Conservation (phyloP, 2,888 invertebrate species). For the Galerucella calmariensis region DNA sequence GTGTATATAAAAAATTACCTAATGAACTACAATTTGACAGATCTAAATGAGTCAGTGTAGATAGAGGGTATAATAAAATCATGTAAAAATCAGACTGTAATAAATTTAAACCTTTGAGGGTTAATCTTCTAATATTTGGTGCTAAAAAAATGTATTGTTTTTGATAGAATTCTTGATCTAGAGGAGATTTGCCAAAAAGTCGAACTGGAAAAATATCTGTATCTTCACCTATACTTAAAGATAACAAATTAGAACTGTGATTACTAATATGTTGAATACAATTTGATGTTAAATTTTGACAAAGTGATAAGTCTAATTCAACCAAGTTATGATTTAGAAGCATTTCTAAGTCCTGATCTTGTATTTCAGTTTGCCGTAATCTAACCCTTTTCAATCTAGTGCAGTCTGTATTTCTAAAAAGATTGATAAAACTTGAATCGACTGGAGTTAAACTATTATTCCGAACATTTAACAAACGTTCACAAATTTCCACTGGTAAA, state of each 20-base stretch:
- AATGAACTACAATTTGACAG: slow-evolving; percentile 75
- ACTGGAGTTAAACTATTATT: slow-evolving; percentile 65
- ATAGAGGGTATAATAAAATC: slow-evolving; percentile 70
- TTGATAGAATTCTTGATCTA: slow-evolving; percentile 59
- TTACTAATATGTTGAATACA: slow-evolving; percentile 76
- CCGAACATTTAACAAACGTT: slow-evolving; percentile 72
- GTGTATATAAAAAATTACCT: slow-evolving; percentile 75
- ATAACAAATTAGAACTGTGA: slow-evolving; percentile 75
- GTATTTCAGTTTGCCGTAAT: slow-evolving; percentile 77
- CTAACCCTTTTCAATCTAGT: slow-evolving; percentile 78
- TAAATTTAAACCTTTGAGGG: slow-evolving; percentile 68
- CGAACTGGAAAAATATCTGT: slow-evolving; percentile 70
- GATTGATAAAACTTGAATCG: slow-evolving; percentile 75
- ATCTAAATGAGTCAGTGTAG: slow-evolving; percentile 76
- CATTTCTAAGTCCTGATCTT: slow-evolving; percentile 76
- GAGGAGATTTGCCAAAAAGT: slow-evolving; percentile 50
- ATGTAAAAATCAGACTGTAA: slow-evolving; percentile 67
- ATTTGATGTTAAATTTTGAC: slow-evolving; percentile 73
- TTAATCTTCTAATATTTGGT: slow-evolving; percentile 71
- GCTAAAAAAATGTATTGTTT: slow-evolving; percentile 69
- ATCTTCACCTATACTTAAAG: slow-evolving; percentile 77
- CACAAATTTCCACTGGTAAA: slow-evolving; percentile 79
- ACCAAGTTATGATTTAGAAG: slow-evolving; percentile 79
- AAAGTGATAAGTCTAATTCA: slow-evolving; percentile 81
- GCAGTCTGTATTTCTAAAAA: slow-evolving; percentile 75